A percentile compares a stretch with the other conserved stretches of the same genome.
These are phyloP conservation scores for Gadus macrocephalus DNA, from an alignment of 2,113 vertebrate species.

Conservation along the genomic window DNA sequence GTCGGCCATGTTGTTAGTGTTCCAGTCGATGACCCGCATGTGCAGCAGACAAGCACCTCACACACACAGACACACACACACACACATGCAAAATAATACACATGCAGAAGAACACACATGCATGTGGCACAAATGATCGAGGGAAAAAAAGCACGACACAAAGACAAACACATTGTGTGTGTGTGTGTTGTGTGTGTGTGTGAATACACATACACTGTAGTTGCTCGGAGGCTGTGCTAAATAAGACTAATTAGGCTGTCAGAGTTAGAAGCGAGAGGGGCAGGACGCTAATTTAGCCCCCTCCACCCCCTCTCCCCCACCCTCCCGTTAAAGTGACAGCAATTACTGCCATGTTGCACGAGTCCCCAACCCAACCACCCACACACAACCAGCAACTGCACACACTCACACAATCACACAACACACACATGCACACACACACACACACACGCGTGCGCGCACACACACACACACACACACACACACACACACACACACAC, in stretches of 20 bases:
- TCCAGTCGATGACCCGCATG: background rate
- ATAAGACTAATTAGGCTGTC: conserved; percentile 69
- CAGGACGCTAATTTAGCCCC: conserved; percentile 15
- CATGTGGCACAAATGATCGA: background rate
- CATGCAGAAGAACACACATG: background rate
- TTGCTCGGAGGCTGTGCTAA: conserved; percentile 41
- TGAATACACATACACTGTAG: conserved; percentile 29
- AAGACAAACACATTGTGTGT: background rate
- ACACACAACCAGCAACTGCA: background rate
- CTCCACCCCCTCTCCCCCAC: conserved; percentile 18
- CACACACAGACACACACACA: background rate
- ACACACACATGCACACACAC: background rate
- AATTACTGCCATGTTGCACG: conserved; percentile 63
- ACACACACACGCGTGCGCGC: background rate
- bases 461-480: background rate
- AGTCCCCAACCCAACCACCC: conserved; percentile 6
- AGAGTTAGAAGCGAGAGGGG: conserved; percentile 14
- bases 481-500: background rate
- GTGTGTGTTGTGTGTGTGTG: background rate
- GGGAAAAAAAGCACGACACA: background rate
- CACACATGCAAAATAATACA: background rate
- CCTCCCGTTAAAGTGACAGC: conserved; percentile 55
- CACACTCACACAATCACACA: background rate
- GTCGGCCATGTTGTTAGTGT: conserved; percentile 1
- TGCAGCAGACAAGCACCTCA: no score